Evolutionary conservation across 2,113 vertebrate species (phyloP).

Genomic region (Phaethon lepturus): DNA sequence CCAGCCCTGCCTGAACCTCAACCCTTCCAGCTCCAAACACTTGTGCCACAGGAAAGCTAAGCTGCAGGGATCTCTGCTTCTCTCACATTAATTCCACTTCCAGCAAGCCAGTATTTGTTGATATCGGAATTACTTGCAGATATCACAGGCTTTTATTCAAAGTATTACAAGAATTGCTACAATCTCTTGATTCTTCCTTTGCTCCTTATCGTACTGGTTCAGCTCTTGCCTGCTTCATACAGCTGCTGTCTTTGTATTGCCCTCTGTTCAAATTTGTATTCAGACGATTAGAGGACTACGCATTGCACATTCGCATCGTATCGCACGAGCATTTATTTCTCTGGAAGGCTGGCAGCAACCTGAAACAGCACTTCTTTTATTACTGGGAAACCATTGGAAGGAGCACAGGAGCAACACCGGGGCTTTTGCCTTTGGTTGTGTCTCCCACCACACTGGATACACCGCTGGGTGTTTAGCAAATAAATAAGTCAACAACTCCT

Average conservation of each 20-base stretch:
- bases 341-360: neutral
- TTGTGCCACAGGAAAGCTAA: accelerated
- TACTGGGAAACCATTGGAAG: neutral
- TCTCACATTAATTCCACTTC: neutral
- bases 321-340: neutral
- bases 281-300: neutral
- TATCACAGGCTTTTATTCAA: neutral
- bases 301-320: accelerated
- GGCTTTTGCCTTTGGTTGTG: neutral
- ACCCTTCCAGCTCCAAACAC: neutral
- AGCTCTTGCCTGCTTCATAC: neutral
- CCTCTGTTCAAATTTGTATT: neutral
- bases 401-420: accelerated
- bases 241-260: neutral
- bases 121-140: neutral
- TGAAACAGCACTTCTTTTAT: neutral
- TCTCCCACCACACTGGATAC: neutral
- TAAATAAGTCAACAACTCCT: neutral
- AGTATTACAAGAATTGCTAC: neutral
- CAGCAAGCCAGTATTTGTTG: neutral
- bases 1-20: neutral
- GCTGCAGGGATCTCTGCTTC: neutral
- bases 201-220: neutral
- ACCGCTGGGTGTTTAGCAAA: neutral
- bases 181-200: neutral